Base-by-base conservation (phyloP, 2,113 vertebrate species). In the Eubucco bourcierii region DNA sequence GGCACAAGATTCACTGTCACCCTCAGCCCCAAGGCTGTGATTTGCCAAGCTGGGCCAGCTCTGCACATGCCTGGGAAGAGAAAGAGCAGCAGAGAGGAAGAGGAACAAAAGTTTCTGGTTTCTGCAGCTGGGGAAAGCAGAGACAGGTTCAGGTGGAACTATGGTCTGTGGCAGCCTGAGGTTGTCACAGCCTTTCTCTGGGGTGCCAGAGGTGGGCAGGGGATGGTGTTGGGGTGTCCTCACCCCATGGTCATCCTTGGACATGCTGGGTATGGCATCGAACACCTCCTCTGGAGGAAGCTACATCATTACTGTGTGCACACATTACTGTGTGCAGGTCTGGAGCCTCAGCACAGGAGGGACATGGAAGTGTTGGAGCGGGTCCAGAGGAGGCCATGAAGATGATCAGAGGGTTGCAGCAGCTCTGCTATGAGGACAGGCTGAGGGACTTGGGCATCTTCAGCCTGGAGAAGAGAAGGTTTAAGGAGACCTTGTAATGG, bases 161-260 rank as follows among this genome's bases (percentile, higher is more conserved):
- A 8, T 0, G 1, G 21, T 6, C 73, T 8, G 14, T 3, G 7
- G 16, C 50, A 50, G 25, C 25, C 17, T 20, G 44, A 27, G 50
- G 17, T 33, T 21, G 17, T 46, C 27, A 10, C n/a, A 37, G 19
- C 39, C 4, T 9, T 66, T 23, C 33, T 53, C 12, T 0, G 2
- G 24, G 28, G 37, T 23, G 37, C 68, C 0, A 1, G 58, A 21
- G 59, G 13, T 1, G 3, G 34, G 29, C 15, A 28, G 31, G 37
- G 20, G 37, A 20, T 3, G 8, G 66, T 4, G 20, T 1, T 27
- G 59, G 50, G 33, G 6, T 61, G 65, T 65, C 33, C 50, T 73
- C 39, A 3, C 2, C 33, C 33, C 6, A 2, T 0, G 1, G 24
- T 46, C 13, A 7, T n/a, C 27, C 52, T 39, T 0, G 0, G 6